Base-by-base conservation (phyloP, 2,113 vertebrate species). In the Sebastes schlegelii region DNA sequence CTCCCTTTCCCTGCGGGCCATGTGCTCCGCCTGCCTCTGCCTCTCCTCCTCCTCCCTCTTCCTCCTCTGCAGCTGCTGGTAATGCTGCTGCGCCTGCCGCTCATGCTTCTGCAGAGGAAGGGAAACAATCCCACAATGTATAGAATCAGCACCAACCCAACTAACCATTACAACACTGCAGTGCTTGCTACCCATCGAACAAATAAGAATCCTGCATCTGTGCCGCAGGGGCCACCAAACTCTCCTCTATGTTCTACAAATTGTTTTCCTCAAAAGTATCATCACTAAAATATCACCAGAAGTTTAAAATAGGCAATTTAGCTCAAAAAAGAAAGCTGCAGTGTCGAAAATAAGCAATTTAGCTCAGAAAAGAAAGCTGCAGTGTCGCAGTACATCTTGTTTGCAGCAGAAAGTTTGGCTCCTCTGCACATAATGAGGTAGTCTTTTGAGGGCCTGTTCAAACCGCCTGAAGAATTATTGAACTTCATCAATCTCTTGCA, bases 41-140 rank as follows among this genome's bases (percentile, higher is more conserved):
- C 97, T 87, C 92, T 99, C 98, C 90, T 99, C 98, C 69, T 99
- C 98, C 94, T 99, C 97, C 12, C 98, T 96, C 84, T 97, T 96
- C 60, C 97, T 96, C 75, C 97, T 95, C 95, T 99, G 98, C 93
- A 99, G 97, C 92, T 99, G 98, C 94, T 99, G 98, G 92, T 96
- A 99, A 84, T 96, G 97, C 81, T 99, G 97, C 96, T 99, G 98
- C 0, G 98, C 98, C 92, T 99, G 98, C 11, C 98, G 97, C 91
- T 99, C 98, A 5, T 99, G 98, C 91, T 97, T 98, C 98, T 99
- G 96, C 17, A 73, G 85, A 88, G 85, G 57, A 84, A 83, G 75
- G 42, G 45, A 89, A 88, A 91, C 42, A 4, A 52, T 58, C 62
- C 45, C 77, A 81, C 55, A 23, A 46, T 64, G 48, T n/a, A 60